Percentiles rank a stretch among this genome's conserved stretches.
These are phyloP conservation scores for Eriocheir sinensis DNA, from an alignment of 1,140 invertebrate species.

Conservation along the genomic window DNA sequence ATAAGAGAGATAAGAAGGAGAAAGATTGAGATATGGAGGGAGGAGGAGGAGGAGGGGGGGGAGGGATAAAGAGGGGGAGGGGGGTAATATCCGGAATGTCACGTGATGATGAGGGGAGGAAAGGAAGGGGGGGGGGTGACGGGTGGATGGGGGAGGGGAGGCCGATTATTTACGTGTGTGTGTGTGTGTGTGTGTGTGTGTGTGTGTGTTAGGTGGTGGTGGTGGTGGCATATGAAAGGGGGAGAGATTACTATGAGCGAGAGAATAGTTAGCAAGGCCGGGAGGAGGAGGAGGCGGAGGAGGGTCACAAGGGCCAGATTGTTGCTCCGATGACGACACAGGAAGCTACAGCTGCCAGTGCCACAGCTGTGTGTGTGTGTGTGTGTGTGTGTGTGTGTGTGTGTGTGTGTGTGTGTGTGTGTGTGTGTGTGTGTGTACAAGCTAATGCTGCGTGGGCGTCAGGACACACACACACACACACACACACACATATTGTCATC, in stretches of 20 bases:
- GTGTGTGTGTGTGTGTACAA: background rate
- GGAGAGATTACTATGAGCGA: background rate
- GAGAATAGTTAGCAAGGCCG: background rate
- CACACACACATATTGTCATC: background rate
- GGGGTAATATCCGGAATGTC: background rate
- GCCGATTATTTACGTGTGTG: slow-evolving; percentile 26
- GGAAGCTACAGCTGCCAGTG: background rate
- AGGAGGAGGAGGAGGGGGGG: background rate
- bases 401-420: slow-evolving; percentile 22
- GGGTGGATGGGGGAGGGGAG: background rate
- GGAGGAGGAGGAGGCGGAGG: background rate
- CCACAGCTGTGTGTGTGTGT: slow-evolving; percentile 1
- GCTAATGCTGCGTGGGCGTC: background rate
- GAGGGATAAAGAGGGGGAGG: background rate
- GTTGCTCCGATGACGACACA: background rate
- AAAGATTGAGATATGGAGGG: background rate
- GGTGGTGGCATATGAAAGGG: background rate
- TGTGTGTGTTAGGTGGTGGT: slow-evolving; percentile 28
- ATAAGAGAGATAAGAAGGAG: background rate
- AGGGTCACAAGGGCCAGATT: background rate
- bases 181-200: slow-evolving; percentile 56
- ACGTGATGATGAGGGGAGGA: background rate
- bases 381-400: slow-evolving; percentile 22
- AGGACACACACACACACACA: background rate
- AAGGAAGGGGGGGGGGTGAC: background rate